phyloP scores from a whole-genome alignment of 2,113 vertebrate genomes.

The Pachycephala philippinensis region DNA sequence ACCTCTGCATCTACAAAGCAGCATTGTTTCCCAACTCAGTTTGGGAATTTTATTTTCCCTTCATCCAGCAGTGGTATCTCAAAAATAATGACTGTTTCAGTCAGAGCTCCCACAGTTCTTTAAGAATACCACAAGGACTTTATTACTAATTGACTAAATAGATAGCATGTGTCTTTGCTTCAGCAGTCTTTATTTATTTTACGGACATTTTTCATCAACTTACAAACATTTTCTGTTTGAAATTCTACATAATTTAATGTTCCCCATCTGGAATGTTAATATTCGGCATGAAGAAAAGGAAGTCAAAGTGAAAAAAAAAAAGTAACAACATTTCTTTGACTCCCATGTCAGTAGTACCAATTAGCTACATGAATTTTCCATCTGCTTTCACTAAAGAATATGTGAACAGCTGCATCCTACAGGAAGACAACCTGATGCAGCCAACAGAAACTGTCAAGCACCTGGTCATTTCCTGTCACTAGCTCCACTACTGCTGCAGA shows the following conservation, averaged over 20 bases:
- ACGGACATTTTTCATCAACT: conserved; percentile 54
- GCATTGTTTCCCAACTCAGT: not conserved
- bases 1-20: conserved; percentile 11
- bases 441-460: conserved; percentile 44
- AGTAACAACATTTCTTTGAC: conserved; percentile 12
- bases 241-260: conserved; percentile 56
- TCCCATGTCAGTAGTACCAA: conserved; percentile 58
- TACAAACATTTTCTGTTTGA: conserved; percentile 58
- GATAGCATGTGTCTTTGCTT: conserved; percentile 54
- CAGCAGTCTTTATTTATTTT: conserved; percentile 53
- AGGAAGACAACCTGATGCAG: conserved; percentile 30
- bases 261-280: conserved; percentile 64
- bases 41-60: conserved; percentile 2
- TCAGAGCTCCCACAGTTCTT: conserved; percentile 42
- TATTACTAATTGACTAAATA: conserved; percentile 64
- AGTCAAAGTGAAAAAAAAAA: not conserved
- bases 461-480: conserved; percentile 31
- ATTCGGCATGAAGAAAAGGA: conserved; percentile 18
- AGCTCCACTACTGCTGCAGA: not conserved
- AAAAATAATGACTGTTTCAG: conserved; percentile 28
- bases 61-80: not conserved
- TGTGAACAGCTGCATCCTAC: conserved; percentile 59
- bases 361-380: conserved; percentile 61
- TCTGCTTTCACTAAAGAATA: conserved; percentile 29
- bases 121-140: conserved; percentile 31